Conservation (phyloP, 2,113 vertebrate species). For the Monarcha castaneiventris region DNA sequence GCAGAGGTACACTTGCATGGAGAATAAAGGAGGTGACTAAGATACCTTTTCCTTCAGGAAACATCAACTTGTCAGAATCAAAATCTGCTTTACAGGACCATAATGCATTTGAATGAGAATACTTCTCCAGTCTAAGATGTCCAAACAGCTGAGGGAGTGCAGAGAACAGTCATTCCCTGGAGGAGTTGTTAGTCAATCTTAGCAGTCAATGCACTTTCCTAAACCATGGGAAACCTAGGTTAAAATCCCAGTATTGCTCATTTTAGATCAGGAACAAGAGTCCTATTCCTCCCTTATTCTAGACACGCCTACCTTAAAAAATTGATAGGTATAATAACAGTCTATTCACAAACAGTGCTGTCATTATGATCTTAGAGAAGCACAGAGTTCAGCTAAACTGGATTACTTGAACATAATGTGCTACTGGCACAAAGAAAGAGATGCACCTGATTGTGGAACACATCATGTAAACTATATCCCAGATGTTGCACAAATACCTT, state of each 20-base stretch:
- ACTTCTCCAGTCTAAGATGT: neutral
- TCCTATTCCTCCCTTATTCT: neutral
- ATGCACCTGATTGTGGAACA: neutral
- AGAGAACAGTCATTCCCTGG: neutral
- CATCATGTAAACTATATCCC: neutral
- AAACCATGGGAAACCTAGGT: neutral
- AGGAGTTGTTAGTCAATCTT: neutral
- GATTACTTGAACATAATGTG: neutral
- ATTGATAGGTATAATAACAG: neutral
- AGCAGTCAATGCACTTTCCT: neutral
- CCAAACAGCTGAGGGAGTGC: neutral
- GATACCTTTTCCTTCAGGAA: neutral
- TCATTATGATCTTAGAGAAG: neutral
- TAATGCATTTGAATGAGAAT: neutral
- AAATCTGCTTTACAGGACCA: neutral
- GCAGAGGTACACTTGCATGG: neutral
- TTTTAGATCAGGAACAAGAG: neutral
- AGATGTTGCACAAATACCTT: neutral
- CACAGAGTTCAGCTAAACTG: neutral
- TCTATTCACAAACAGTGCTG: neutral
- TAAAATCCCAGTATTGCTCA: neutral
- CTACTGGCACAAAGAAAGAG: neutral
- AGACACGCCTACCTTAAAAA: neutral
- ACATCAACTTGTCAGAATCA: neutral
- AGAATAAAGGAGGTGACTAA: neutral